phyloP scores from a whole-genome alignment of 2,113 vertebrate species.

The Mustelus asterias region DNA sequence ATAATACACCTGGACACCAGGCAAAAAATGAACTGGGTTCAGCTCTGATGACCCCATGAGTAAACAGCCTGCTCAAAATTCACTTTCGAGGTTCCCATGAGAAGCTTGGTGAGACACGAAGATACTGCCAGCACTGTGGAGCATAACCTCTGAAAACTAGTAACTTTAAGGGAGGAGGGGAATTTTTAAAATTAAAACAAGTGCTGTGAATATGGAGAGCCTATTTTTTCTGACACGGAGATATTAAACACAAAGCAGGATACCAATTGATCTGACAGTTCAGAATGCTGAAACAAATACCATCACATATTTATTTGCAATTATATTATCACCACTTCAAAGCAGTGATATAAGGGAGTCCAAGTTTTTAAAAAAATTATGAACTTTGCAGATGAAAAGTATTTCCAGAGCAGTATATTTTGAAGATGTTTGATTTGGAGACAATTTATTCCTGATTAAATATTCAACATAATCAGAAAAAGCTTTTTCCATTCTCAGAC shows the following conservation, averaged over 20 bases:
- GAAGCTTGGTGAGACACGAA: not conserved
- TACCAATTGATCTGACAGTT: not conserved
- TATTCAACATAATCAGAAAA: not conserved
- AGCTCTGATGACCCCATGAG: not conserved
- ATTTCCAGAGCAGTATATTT: not conserved
- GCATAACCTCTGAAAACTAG: not conserved
- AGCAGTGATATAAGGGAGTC: not conserved
- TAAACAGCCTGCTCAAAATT: not conserved
- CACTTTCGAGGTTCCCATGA: not conserved
- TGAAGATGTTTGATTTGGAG: not conserved
- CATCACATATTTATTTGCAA: not conserved
- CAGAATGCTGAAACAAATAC: not conserved
- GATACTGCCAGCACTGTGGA: not conserved
- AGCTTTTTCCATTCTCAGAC: slow-evolving; percentile 41
- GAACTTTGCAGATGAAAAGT: not conserved
- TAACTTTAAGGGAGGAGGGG: not conserved
- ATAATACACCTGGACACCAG: not conserved
- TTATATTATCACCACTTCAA: not conserved
- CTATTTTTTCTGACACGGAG: not conserved
- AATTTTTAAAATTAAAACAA: not conserved
- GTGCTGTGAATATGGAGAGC: not conserved
- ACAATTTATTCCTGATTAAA: not conserved
- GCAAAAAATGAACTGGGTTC: not conserved
- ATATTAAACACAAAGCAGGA: not conserved
- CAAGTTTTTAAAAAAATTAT: not conserved